Percentiles rank a stretch among this genome's conserved stretches.
Conservation (phyloP, 2,113 vertebrate genomes). For the Poeciliopsis turrubarensis region DNA sequence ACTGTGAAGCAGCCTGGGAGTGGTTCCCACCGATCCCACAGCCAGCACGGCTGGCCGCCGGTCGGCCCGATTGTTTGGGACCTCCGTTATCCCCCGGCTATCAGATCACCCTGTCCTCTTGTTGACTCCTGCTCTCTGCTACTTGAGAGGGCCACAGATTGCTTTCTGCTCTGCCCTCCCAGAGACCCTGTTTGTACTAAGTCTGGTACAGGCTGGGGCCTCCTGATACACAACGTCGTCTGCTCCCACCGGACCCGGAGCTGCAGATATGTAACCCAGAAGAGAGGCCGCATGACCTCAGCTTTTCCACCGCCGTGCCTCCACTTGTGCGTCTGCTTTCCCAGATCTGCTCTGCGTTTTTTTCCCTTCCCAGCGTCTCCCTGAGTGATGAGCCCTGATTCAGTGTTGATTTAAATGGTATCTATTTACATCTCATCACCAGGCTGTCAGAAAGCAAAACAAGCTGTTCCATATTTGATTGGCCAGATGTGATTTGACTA, state of each 20-base stretch:
- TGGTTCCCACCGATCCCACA: constrained; percentile 63
- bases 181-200: constrained; percentile 42
- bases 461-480: constrained; percentile 49
- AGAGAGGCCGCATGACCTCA: constrained; percentile 70
- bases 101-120: constrained; percentile 73
- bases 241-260: constrained; percentile 58
- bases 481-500: constrained; percentile 48
- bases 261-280: constrained; percentile 66
- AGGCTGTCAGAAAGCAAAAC: constrained; percentile 41
- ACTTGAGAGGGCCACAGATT: constrained; percentile 72
- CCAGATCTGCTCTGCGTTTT: constrained; percentile 22
- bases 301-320: constrained; percentile 62
- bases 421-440: constrained; percentile 61
- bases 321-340: constrained; percentile 43
- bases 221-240: constrained; percentile 60
- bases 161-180: constrained; percentile 48
- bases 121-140: constrained; percentile 72
- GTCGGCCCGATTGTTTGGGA: constrained; percentile 47
- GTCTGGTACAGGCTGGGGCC: constrained; percentile 44
- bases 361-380: constrained; percentile 36
- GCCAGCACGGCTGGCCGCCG: constrained; percentile 49
- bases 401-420: constrained; percentile 66
- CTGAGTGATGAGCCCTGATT: constrained; percentile 54
- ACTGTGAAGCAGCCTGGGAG: constrained; percentile 53
- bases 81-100: constrained; percentile 53